A percentile compares a stretch with the other conserved stretches of the same genome.
phyloP scores from a whole-genome alignment of 2,797 vertebrate species.

The Chiloscyllium punctatum region DNA sequence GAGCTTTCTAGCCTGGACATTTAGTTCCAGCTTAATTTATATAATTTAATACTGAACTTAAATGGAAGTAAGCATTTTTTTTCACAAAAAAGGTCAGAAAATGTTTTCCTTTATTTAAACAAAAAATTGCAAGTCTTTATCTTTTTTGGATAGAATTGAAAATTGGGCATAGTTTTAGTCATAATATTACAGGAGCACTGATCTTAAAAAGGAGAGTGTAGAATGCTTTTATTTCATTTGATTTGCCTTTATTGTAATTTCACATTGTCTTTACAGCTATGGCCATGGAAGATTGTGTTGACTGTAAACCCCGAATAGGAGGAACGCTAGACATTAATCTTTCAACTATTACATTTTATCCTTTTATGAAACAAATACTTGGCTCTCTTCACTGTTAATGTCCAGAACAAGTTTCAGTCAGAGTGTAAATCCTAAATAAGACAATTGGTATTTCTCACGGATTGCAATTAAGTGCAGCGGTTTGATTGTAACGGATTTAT shows the following conservation, averaged over 20 bases:
- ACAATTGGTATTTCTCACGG: background rate
- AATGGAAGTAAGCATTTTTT: background rate
- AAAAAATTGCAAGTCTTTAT: background rate
- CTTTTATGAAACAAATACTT: background rate
- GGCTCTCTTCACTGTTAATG: background rate
- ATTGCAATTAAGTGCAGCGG: background rate
- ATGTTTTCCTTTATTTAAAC: background rate
- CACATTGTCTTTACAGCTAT: background rate
- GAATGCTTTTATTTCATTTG: background rate
- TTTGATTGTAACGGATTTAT: slow-evolving; percentile 33
- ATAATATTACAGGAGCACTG: background rate
- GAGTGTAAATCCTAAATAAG: background rate
- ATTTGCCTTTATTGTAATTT: background rate
- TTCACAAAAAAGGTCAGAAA: background rate
- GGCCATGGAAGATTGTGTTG: background rate
- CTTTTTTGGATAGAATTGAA: background rate
- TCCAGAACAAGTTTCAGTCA: background rate
- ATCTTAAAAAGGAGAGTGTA: background rate
- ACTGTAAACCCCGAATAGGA: background rate
- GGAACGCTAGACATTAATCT: background rate
- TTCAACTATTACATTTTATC: background rate
- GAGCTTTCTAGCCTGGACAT: background rate
- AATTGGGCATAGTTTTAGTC: background rate
- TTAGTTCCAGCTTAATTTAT: background rate
- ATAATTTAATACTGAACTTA: background rate